Percentiles rank a stretch among this genome's conserved stretches.
These are phyloP conservation scores for Heteromyza rotundicornis DNA, from an alignment of 2,888 invertebrate species.

Conservation along the genomic window DNA sequence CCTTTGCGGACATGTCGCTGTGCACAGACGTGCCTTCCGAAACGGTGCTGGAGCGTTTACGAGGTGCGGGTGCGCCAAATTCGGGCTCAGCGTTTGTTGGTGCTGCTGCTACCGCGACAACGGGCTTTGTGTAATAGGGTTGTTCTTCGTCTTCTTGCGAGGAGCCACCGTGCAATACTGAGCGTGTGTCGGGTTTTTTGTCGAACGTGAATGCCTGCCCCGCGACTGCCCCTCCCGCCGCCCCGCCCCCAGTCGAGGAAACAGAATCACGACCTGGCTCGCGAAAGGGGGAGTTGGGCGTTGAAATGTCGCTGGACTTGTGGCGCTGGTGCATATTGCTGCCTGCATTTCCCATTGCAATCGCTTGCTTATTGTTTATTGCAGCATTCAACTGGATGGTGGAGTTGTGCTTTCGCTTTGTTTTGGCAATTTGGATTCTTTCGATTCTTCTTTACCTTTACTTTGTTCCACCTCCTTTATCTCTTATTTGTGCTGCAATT, in stretches of 20 bases:
- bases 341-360: slow-evolving; percentile 60
- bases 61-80: slow-evolving; percentile 61
- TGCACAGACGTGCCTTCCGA: slow-evolving; percentile 68
- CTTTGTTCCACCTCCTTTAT: background rate
- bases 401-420: background rate
- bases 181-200: slow-evolving; percentile 76
- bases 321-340: slow-evolving; percentile 71
- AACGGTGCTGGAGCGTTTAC: slow-evolving; percentile 76
- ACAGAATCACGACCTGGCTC: slow-evolving; percentile 41
- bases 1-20: slow-evolving; percentile 36
- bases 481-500: no score
- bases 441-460: background rate
- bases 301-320: slow-evolving; percentile 67
- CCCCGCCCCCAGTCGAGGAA: slow-evolving; percentile 21
- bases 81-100: slow-evolving; percentile 57
- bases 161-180: slow-evolving; percentile 72
- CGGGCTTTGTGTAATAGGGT: slow-evolving; percentile 74
- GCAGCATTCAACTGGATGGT: background rate
- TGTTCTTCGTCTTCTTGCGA: slow-evolving; percentile 81
- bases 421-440: background rate
- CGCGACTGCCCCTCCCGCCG: slow-evolving; percentile 62
- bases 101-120: slow-evolving; percentile 48
- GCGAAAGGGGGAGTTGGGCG: slow-evolving; percentile 55
- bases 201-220: slow-evolving; percentile 87
- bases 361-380: background rate